phyloP scores from a whole-genome alignment of 2,797 vertebrate genomes.

The Nyctibius grandis region DNA sequence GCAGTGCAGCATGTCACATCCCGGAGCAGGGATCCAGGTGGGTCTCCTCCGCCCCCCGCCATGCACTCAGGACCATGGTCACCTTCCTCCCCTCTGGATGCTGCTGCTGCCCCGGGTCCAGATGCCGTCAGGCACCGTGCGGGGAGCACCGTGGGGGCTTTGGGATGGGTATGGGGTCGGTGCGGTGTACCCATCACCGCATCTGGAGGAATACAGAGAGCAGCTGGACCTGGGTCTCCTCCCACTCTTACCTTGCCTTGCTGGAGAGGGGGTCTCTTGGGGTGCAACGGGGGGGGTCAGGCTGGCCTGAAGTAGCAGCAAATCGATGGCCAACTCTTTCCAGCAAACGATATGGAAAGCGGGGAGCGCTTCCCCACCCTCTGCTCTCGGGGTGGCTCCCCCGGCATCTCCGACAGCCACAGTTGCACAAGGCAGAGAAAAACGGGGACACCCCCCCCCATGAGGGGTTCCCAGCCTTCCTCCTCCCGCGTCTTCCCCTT shows the following conservation, averaged over 20 bases:
- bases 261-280: not conserved
- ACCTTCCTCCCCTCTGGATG: not conserved
- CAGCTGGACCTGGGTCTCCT: not conserved
- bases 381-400: not conserved
- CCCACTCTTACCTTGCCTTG: not conserved
- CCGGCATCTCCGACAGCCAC: not conserved
- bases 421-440: not conserved
- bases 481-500: not conserved
- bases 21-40: not conserved
- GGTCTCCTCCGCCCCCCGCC: not conserved
- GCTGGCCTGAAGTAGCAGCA: not conserved
- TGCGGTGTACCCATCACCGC: not conserved
- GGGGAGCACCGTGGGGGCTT: fast-evolving
- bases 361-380: not conserved
- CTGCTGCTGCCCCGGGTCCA: not conserved
- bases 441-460: not conserved
- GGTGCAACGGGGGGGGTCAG: fast-evolving
- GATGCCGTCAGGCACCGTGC: fast-evolving
- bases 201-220: not conserved
- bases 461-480: not conserved
- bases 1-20: not conserved
- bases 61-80: fast-evolving
- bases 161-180: not conserved
- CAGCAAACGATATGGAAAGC: not conserved
- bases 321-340: not conserved